Base-by-base conservation (phyloP, 2,888 invertebrate genomes). In the Hesperia comma region DNA sequence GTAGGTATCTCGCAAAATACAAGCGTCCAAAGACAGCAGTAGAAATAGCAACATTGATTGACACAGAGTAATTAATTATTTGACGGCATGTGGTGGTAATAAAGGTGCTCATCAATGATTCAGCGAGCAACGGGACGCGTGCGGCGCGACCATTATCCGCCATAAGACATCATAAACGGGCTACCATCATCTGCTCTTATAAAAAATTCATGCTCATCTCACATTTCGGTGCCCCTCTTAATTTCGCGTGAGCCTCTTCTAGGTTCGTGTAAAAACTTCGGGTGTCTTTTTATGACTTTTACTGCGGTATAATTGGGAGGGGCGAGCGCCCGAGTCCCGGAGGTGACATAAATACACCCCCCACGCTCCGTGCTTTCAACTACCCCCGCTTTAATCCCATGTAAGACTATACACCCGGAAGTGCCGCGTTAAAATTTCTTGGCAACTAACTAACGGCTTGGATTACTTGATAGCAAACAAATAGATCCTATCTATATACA, bases 201-300 rank as follows among this genome's bases (percentile, higher is more conserved):
- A 91, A 92, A 92, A 92, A 90, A 92, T 92, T 92, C 92, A 92
- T 91, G 85, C 87, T 92, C 92, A 92, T 92, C 92, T 92, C 90
- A 91, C 92, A 92, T 92, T 92, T 92, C 92, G 90, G 87, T 90
- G 89, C 92, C 92, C 92, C 89, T 92, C 92, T 92, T 92, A 92
- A 92, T 92, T 92, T 92, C 91, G 88, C 90, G 88, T 88, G 90
- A 86, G 90, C 84, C 81, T 89, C 90, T 89, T 86, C 91, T 91
- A 86, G 88, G 86, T 89, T 87, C 90, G 90, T 91, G 91, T 92
- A 92, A 92, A 92, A 92, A 92, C 92, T 92, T 92, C 90, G 92
- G 92, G 91, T 92, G 91, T 90, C 92, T 92, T 92, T 92, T 92
- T 92, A 92, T 92, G 92, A 92, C 92, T 92, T 92, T 92, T 92